Percentiles rank a stretch among this genome's conserved stretches.
phyloP scores from a whole-genome alignment of 2,888 invertebrate species.

The Andrena flavipes region DNA sequence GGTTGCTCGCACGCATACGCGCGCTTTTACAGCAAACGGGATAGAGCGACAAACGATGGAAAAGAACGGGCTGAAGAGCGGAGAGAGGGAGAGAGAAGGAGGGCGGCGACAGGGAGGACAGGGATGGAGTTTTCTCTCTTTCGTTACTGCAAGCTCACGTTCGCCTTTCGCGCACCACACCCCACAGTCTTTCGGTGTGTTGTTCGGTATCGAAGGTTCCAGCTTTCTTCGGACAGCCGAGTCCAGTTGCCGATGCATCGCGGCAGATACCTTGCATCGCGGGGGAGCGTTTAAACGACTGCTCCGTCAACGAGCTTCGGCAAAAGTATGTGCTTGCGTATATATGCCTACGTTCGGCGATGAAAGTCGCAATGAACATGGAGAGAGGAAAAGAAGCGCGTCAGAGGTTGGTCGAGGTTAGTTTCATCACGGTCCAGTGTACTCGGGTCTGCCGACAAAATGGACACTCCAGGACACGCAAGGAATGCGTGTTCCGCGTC shows the following conservation, averaged over 20 bases:
- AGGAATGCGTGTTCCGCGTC: slow-evolving; percentile 74
- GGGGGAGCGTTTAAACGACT: too few relatives aligned
- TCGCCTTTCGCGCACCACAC: slow-evolving; percentile 68
- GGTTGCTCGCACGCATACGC: slow-evolving; percentile 39
- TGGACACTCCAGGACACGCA: slow-evolving; percentile 77
- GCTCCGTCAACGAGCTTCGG: too few relatives aligned
- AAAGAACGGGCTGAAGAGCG: neutral
- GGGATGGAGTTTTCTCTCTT: slow-evolving; percentile 56
- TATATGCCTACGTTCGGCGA: too few relatives aligned
- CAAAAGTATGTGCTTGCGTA: too few relatives aligned
- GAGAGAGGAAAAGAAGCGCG: slow-evolving; percentile 43
- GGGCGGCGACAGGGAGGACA: neutral
- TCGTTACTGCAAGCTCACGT: slow-evolving; percentile 66
- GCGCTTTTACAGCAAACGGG: slow-evolving; percentile 20
- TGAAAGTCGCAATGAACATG: neutral
- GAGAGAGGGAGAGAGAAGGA: neutral
- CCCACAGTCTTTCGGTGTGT: slow-evolving; percentile 64
- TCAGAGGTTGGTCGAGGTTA: slow-evolving; percentile 66
- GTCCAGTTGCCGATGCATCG: slow-evolving; percentile 37
- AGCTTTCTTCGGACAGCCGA: slow-evolving; percentile 61
- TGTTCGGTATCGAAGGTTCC: slow-evolving; percentile 66
- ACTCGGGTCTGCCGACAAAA: slow-evolving; percentile 62
- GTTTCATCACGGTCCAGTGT: slow-evolving; percentile 74
- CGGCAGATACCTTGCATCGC: slow-evolving; percentile 16
- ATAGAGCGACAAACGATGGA: slow-evolving; percentile 11